These are phyloP conservation scores for Colletes gigas DNA, from an alignment of 1,140 invertebrate genomes.

Conservation along the genomic window DNA sequence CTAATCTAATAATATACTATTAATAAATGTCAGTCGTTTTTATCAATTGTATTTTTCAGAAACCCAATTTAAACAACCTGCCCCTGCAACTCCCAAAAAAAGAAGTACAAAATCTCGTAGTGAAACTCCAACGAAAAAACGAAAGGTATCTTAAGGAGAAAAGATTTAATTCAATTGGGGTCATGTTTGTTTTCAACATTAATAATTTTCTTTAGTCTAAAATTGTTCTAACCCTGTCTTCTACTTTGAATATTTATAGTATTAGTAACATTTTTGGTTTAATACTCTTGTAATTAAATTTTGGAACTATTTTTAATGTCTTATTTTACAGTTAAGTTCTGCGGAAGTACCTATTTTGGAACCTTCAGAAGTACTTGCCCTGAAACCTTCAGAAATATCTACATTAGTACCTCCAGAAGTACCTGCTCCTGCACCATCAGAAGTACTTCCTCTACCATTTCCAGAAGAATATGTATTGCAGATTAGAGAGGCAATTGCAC, in stretches of 20 bases:
- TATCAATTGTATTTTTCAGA: background rate
- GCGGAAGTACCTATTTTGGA: background rate
- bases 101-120: background rate
- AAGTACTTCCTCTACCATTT: background rate
- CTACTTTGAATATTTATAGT: no score
- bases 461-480: background rate
- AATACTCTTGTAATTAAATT: background rate
- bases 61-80: background rate
- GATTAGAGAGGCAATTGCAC: background rate
- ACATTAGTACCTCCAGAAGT: background rate
- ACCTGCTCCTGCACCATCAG: background rate
- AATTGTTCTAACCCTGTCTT: no score
- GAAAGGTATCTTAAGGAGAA: background rate
- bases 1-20: background rate
- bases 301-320: background rate
- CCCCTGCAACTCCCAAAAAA: background rate
- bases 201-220: background rate
- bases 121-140: slow-evolving; percentile 23
- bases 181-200: background rate
- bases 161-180: background rate
- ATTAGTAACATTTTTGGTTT: no score
- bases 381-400: background rate
- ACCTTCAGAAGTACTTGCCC: background rate
- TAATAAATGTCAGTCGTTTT: background rate
- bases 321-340: background rate